phyloP scores from a whole-genome alignment of 2,113 vertebrate species.

The Nothocercus nigrocapillus region DNA sequence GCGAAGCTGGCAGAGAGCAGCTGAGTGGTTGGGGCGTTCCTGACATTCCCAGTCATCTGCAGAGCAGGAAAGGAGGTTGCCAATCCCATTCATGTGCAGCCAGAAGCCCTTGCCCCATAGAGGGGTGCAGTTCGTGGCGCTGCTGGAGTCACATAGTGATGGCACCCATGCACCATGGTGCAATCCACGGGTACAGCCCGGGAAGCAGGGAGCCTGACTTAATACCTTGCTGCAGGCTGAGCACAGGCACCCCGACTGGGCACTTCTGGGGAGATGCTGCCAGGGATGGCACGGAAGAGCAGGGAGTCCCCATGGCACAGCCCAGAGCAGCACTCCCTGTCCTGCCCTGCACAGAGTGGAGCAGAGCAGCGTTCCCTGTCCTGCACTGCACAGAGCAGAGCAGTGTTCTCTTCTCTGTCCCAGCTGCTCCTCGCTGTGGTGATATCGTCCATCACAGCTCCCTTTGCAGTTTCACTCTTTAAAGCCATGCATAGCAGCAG shows the following conservation, averaged over 20 bases:
- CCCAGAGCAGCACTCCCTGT: not conserved
- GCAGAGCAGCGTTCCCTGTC: no score
- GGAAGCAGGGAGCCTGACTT: not conserved
- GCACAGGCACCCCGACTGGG: not conserved
- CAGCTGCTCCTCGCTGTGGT: accelerated
- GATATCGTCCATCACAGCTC: not conserved
- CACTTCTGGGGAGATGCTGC: not conserved
- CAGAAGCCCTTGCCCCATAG: not conserved
- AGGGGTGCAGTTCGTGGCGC: accelerated
- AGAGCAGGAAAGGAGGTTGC: no score
- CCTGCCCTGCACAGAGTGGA: no score
- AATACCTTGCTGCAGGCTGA: not conserved
- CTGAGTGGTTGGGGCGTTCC: accelerated
- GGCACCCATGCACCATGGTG: accelerated
- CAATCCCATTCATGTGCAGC: not conserved
- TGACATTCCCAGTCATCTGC: not conserved
- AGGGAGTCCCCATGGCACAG: accelerated
- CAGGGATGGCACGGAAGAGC: not conserved
- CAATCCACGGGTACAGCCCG: not conserved
- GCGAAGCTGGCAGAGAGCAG: not conserved
- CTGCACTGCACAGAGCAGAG: no score
- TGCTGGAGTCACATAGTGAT: not conserved
- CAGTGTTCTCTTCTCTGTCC: not conserved
- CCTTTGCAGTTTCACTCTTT: no score
- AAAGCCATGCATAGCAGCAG: no score